Percentiles rank a stretch among this genome's conserved stretches.
These are phyloP conservation scores for Athripsodes cinereus DNA, from an alignment of 2,888 invertebrate species.

Conservation along the genomic window DNA sequence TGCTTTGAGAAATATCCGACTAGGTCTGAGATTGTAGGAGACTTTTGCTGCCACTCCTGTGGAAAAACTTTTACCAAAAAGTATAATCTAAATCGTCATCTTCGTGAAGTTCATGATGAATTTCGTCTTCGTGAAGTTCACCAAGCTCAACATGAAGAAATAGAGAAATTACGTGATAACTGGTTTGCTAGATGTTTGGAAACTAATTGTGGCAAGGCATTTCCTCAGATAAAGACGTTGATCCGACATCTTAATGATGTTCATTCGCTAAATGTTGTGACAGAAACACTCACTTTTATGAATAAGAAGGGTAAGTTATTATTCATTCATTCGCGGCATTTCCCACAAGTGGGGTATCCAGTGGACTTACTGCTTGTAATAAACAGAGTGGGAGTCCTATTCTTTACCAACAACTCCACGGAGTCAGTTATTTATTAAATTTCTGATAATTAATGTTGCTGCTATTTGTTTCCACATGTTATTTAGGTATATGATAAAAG, in stretches of 20 bases:
- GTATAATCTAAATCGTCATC: neutral
- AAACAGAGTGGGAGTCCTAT: no score
- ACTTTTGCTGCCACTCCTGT: neutral
- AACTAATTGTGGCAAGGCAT: neutral
- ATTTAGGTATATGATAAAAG: no score
- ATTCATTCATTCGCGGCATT: no score
- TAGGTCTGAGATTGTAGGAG: neutral
- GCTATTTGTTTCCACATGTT: no score
- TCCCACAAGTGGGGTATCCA: no score
- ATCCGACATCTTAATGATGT: neutral
- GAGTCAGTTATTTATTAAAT: no score
- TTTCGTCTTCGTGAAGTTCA: neutral
- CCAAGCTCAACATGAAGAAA: neutral
- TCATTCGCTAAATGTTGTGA: neutral
- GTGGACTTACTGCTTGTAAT: no score
- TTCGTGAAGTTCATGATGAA: neutral
- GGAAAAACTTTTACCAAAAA: neutral
- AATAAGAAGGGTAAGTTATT: neutral
- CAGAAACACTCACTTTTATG: neutral
- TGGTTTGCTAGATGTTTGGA: neutral
- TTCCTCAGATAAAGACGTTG: neutral
- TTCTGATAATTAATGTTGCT: no score
- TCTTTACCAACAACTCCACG: no score
- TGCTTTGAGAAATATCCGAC: neutral
- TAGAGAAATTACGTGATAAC: neutral